Evolutionary conservation across 2,888 invertebrate genomes (phyloP), one percentile per base, ranked within the genome.

Genomic region (Thysanoteuthis rhombus): DNA sequence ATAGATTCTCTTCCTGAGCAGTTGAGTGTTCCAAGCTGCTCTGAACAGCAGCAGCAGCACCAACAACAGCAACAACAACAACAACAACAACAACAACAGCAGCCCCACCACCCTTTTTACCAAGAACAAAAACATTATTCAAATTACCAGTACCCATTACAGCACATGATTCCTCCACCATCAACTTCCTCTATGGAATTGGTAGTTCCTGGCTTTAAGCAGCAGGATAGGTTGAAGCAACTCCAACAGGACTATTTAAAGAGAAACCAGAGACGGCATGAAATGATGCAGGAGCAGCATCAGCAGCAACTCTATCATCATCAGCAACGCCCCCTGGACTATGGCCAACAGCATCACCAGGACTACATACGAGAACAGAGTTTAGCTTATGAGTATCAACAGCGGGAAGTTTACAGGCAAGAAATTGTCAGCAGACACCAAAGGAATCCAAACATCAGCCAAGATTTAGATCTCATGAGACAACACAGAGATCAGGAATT

Each of bases 271-370:
- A 92, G 92, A 32, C 92, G 92, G 45, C 45, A 40, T 92, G 92
- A 92, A 45, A 92, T 92, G 92, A 92, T 92, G 92, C 92, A 92
- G 19, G 92, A 92, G n/a, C 92, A 92, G 32, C 92, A 92, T 19
- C 92, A 92, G 92, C n/a, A 45, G 42, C 40, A 92, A n/a, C 39
- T 92, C 40, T n/a, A 45, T 32, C 92, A 92, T 28, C 42, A 92
- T 32, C 92, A 40, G 32, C 92, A 92, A 92, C 92, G 75, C 2
- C 92, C 28, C 32, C 19, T 92, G 42, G 45, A 92, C 92, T 92
- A 45, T 32, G 32, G 40, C 5, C 92, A 92, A 3, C 42, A 42
- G 12, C 92, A 40, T 92, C 92, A 92, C 32, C 92, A 42, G n/a
- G n/a, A 92, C 32, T 92, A 92, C 42, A 92, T 40, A 12, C 42